Conservation (phyloP, 2,888 invertebrate species). For the Oasisia sp. region DNA sequence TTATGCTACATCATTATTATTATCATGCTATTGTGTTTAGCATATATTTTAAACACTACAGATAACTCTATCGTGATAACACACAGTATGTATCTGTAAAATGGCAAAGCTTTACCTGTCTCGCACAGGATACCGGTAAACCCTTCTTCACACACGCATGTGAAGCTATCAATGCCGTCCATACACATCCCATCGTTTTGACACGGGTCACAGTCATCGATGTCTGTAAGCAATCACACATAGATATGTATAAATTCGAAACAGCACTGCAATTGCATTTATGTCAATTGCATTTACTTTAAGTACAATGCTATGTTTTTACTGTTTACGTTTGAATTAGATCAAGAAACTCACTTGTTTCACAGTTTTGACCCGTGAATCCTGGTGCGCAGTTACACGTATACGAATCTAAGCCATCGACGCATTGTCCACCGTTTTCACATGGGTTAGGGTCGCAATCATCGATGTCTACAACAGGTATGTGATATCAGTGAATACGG, state of each 20-base stretch:
- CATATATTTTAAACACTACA: too few species aligned
- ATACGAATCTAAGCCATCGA: conserved; percentile 30
- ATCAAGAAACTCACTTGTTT: background rate
- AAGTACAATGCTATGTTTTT: background rate
- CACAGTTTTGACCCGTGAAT: conserved; percentile 26
- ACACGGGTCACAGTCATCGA: conserved; percentile 14
- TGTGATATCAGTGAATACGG: background rate
- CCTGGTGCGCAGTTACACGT: conserved; percentile 32
- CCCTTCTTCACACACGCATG: background rate
- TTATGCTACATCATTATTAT: too few species aligned
- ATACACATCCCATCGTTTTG: background rate
- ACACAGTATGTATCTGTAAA: background rate
- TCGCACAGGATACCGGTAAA: background rate
- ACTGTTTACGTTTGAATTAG: background rate
- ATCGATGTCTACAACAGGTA: conserved; percentile 24
- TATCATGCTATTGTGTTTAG: too few species aligned
- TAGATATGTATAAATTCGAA: too few species aligned
- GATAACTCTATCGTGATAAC: background rate
- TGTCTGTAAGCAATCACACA: background rate
- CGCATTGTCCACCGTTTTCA: conserved; percentile 28
- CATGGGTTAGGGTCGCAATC: conserved; percentile 30
- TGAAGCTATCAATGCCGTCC: background rate
- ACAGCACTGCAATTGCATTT: too few species aligned
- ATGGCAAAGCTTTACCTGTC: background rate
- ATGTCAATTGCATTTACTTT: too few species aligned